Conservation (phyloP, 2,113 vertebrate species). For the Daboia siamensis region DNA sequence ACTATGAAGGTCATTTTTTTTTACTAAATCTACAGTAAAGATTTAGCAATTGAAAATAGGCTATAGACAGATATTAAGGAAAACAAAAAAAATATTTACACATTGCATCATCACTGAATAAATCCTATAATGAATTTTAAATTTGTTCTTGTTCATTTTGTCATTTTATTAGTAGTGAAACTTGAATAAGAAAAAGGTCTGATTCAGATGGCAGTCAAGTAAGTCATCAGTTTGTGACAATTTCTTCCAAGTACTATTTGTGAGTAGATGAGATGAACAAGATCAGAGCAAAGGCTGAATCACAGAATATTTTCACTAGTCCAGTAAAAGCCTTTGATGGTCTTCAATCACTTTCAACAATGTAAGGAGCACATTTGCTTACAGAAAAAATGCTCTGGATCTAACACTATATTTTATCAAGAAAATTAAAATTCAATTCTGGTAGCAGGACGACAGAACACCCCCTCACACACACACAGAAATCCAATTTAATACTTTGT, state of each 20-base stretch:
- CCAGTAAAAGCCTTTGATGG: background rate
- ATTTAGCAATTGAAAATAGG: background rate
- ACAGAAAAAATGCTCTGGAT: background rate
- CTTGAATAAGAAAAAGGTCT: background rate
- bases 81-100: background rate
- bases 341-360: background rate
- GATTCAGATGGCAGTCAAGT: background rate
- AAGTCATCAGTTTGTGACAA: background rate
- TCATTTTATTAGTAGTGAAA: background rate
- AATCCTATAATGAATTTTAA: background rate
- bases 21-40: background rate
- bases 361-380: background rate
- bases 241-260: background rate
- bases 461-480: background rate
- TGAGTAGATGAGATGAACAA: background rate
- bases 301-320: background rate
- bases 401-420: background rate
- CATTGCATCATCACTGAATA: background rate
- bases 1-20: background rate
- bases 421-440: background rate
- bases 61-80: background rate
- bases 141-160: background rate
- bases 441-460: background rate
- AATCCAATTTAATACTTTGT: background rate
- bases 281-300: background rate